phyloP scores from a whole-genome alignment of 2,113 vertebrate genomes.

The Todiramphus saurophagus region DNA sequence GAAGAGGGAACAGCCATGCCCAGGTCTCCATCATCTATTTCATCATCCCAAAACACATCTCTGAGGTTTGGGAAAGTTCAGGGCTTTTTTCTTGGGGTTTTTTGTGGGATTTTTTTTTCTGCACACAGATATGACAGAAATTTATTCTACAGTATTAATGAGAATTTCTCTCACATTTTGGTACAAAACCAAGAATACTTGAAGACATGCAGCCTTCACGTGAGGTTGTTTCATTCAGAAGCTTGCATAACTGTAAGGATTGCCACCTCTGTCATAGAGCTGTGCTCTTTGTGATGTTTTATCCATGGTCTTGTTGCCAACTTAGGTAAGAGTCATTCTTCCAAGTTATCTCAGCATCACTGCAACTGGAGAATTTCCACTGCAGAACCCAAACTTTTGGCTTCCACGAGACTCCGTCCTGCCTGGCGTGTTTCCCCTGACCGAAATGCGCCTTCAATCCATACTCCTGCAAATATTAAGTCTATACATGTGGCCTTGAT shows the following conservation, averaged over 20 bases:
- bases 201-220: background rate
- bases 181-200: background rate
- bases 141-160: background rate
- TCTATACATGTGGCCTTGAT: constrained; percentile 39
- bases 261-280: background rate
- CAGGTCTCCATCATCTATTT: background rate
- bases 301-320: background rate
- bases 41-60: background rate
- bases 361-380: background rate
- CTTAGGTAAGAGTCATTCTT: background rate
- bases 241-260: background rate
- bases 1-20: background rate
- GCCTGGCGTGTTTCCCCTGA: background rate
- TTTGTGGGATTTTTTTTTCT: background rate
- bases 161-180: background rate
- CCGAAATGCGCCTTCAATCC: background rate
- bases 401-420: background rate
- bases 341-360: background rate
- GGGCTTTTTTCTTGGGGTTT: background rate
- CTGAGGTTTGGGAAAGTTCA: background rate
- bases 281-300: background rate
- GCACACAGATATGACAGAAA: background rate
- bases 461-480: constrained; percentile 5
- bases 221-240: background rate
- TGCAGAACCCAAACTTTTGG: background rate